Evolutionary conservation across 2,888 invertebrate species (phyloP).

Genomic region (Shargacucullia verbasci): DNA sequence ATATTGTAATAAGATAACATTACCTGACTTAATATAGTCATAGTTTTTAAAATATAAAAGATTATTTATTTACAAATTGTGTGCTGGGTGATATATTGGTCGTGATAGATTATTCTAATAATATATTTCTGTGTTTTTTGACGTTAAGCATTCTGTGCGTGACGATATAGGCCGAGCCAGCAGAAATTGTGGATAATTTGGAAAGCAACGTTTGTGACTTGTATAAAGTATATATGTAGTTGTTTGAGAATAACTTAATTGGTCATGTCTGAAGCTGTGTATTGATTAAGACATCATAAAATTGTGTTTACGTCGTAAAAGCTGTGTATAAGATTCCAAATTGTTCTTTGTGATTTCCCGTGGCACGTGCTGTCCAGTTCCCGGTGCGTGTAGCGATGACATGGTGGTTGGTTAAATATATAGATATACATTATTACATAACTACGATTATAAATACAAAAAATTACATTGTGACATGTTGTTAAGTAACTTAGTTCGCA

Average conservation of each 20-base stretch:
- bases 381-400: constrained; percentile 65
- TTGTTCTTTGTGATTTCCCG: constrained; percentile 21
- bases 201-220: constrained; percentile 24
- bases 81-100: constrained; percentile 41
- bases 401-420: constrained; percentile 69
- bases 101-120: constrained; percentile 20
- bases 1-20: too few relatives aligned
- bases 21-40: too few relatives aligned
- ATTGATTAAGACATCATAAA: constrained; percentile 1
- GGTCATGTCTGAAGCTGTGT: constrained; percentile 29
- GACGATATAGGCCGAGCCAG: constrained; percentile 18
- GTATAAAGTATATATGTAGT: neutral
- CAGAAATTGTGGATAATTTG: constrained; percentile 16
- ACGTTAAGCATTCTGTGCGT: constrained; percentile 25
- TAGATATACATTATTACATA: constrained; percentile 11
- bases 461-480: neutral
- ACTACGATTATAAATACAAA: neutral
- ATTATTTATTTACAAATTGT: constrained; percentile 43
- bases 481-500: neutral
- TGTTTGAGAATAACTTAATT: neutral
- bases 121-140: constrained; percentile 10
- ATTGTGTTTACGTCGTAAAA: constrained; percentile 1
- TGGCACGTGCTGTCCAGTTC: constrained; percentile 61
- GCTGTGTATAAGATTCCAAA: neutral
- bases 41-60: neutral